Evolutionary conservation across 2,797 vertebrate species (phyloP).

Genomic region (Otolemur crassicaudatus): DNA sequence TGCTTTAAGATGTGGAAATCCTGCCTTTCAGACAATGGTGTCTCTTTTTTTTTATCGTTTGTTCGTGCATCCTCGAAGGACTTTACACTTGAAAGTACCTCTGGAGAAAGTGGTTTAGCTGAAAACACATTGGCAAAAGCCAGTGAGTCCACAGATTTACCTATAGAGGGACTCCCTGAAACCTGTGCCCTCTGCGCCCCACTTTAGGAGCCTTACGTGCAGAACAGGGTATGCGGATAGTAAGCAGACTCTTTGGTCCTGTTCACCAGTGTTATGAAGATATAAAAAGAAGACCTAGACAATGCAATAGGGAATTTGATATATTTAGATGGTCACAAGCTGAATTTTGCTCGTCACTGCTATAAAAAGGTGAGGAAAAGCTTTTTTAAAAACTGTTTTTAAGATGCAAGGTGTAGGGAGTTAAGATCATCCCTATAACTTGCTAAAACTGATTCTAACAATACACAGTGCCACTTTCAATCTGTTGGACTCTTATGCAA

Average conservation of each 20-base stretch:
- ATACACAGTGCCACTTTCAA: slow-evolving; percentile 75
- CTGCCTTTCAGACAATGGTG: slow-evolving; percentile 33
- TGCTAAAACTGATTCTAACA: slow-evolving; percentile 82
- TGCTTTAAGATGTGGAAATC: slow-evolving; percentile 52
- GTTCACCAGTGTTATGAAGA: slow-evolving; percentile 64
- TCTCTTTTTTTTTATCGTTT: slow-evolving; percentile 14
- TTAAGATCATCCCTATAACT: slow-evolving; percentile 79
- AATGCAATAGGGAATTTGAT: slow-evolving; percentile 75
- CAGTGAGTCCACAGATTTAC: slow-evolving; percentile 39
- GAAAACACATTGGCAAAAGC: slow-evolving; percentile 44
- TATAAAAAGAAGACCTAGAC: slow-evolving; percentile 75
- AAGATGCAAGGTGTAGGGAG: slow-evolving; percentile 72
- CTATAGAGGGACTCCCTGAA: not conserved
- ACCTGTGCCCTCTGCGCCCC: not conserved
- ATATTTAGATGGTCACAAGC: slow-evolving; percentile 81
- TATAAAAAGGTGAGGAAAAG: slow-evolving; percentile 77
- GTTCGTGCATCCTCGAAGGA: slow-evolving; percentile 28
- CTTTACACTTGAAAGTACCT: slow-evolving; percentile 41
- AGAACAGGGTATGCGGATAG: not conserved
- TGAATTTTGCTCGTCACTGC: slow-evolving; percentile 77
- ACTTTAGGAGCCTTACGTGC: not conserved
- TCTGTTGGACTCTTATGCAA: slow-evolving; percentile 75
- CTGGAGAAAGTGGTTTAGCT: slow-evolving; percentile 42
- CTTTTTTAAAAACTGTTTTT: slow-evolving; percentile 79
- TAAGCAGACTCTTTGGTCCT: slow-evolving; percentile 6